Conservation (phyloP, 2,888 invertebrate species). For the Furcula furcula region DNA sequence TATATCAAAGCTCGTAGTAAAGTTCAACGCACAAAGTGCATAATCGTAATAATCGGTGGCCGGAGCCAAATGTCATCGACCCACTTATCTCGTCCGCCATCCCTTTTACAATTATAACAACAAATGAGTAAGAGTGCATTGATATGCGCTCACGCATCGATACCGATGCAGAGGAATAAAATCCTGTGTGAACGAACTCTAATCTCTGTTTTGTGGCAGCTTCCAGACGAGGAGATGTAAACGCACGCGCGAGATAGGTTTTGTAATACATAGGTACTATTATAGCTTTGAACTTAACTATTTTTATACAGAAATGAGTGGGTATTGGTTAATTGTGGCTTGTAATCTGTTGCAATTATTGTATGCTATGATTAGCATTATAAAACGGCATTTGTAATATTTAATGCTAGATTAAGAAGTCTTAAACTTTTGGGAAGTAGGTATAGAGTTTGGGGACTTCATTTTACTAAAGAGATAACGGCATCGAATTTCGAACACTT, state of each 20-base stretch:
- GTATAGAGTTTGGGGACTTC: no score
- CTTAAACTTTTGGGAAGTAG: no score
- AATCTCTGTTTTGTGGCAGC: conserved; percentile 77
- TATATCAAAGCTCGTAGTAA: conserved; percentile 67
- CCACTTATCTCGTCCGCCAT: conserved; percentile 81
- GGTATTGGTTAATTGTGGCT: no score
- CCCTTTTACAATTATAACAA: conserved; percentile 82
- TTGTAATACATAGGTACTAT: no score
- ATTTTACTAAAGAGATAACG: no score
- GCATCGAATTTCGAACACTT: no score
- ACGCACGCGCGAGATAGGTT: conserved; percentile 57
- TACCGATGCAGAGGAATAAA: conserved; percentile 77
- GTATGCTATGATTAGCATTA: no score
- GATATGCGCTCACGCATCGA: conserved; percentile 72
- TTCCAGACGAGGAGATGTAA: conserved; percentile 67
- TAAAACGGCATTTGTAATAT: no score
- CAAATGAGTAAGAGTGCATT: conserved; percentile 78
- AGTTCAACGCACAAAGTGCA: conserved; percentile 81
- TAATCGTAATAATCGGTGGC: conserved; percentile 76
- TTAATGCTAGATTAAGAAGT: no score
- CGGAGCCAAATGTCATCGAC: conserved; percentile 80
- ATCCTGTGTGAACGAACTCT: conserved; percentile 82
- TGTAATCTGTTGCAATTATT: no score
- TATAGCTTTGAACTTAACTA: no score
- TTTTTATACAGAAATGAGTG: no score